Base-by-base conservation (phyloP, 2,113 vertebrate genomes). In the Poeciliopsis turrubarensis region DNA sequence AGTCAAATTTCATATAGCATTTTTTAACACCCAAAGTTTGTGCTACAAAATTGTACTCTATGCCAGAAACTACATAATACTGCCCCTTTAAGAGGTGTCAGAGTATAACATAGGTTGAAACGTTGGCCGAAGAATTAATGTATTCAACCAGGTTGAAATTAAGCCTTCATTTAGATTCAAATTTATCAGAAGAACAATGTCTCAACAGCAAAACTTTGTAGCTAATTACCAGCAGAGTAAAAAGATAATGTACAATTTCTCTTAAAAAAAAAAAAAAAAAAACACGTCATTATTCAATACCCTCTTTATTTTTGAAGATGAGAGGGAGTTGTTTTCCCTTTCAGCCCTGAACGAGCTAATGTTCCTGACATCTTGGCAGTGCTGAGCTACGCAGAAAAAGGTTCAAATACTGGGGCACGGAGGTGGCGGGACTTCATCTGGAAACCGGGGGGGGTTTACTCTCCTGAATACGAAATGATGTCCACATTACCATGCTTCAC, bases 401-500 rank as follows among this genome's bases (percentile, higher is more conserved):
- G 88, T 85, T 79, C 88, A 79, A 41, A 74, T 69, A 32, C 32
- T 47, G 17, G 11, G 26, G 57, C 62, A 47, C 10, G 34, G 10
- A 37, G 47, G 65, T 60, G 72, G 32, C 19, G 69, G 60, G 25
- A 70, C 3, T 62, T 25, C 29, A 27, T 65, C 13, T 17, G 32
- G 4, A 72, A 41, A 27, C 31, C 66, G 44, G 1, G 44, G 27
- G 72, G 41, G 29, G 29, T 29, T 73, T 61, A 65, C 60, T 22
- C 61, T 2, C 9, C 2, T 6, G 34, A 89, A 86, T 76, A 84
- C 77, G 67, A 90, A 81, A 82, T 72, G 37, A 75, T 86, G 82
- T 82, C 65, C 65, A 81, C 85, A 92, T 92, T 89, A 88, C 74
- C 88, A 89, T 90, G 74, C 84, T 63, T 90, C 89, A 86, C 86